phyloP scores from a whole-genome alignment of 1,140 invertebrate species.

The Drosophila pachea region DNA sequence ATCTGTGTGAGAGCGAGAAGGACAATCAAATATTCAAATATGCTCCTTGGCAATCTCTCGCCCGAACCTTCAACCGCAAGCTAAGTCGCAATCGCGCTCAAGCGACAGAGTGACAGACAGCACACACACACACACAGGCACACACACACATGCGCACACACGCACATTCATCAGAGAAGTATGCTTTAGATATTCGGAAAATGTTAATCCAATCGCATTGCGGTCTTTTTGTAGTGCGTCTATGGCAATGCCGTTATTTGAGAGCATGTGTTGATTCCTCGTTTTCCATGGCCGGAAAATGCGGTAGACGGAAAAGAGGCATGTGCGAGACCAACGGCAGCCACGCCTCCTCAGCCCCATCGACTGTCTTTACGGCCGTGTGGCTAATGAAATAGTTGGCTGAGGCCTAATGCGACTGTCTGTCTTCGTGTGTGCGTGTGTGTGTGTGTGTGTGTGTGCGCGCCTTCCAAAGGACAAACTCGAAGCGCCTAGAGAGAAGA shows the following conservation, averaged over 20 bases:
- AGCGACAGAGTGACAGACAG: constrained; percentile 28
- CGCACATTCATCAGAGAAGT: constrained; percentile 47
- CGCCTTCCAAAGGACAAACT: constrained; percentile 36
- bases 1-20: constrained; percentile 4
- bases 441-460: constrained; percentile 12
- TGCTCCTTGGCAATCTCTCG: constrained; percentile 48
- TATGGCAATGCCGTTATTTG: constrained; percentile 17
- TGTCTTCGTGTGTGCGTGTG: constrained; percentile 9
- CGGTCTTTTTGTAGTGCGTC: constrained; percentile 69
- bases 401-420: constrained; percentile 28
- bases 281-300: neutral
- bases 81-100: constrained; percentile 56
- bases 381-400: constrained; percentile 66
- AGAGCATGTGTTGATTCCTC: constrained; percentile 62
- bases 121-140: neutral
- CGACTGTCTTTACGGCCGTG: constrained; percentile 34
- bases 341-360: neutral
- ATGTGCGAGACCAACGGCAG: constrained; percentile 20
- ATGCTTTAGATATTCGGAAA: constrained; percentile 56
- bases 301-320: neutral
- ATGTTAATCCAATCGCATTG: constrained; percentile 75
- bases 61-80: constrained; percentile 67
- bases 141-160: neutral
- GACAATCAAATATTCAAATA: constrained; percentile 69
- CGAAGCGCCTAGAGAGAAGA: constrained; percentile 28